Evolutionary conservation across 2,888 invertebrate species (phyloP).

Genomic region (Apoda limacodes): DNA sequence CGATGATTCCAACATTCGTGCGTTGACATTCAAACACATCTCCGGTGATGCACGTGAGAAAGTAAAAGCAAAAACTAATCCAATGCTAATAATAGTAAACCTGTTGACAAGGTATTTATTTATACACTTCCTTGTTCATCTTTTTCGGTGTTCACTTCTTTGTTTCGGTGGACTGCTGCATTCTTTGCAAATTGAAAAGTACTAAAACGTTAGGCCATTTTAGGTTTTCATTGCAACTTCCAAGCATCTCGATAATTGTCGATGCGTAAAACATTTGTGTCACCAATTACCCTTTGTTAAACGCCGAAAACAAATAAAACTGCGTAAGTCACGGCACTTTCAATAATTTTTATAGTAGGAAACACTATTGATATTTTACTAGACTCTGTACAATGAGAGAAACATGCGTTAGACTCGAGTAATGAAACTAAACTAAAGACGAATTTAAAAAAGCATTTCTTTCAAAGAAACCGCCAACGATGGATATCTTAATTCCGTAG

Average conservation of each 20-base stretch:
- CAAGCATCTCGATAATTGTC: slow-evolving; percentile 22
- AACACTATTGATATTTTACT: too few species aligned
- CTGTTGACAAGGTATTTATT: too few species aligned
- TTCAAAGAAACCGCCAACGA: slow-evolving; percentile 49
- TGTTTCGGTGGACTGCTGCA: neutral
- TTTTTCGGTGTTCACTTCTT: too few species aligned
- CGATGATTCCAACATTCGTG: slow-evolving; percentile 60
- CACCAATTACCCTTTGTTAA: slow-evolving; percentile 51
- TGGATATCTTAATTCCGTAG: slow-evolving; percentile 63
- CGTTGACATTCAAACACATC: slow-evolving; percentile 49
- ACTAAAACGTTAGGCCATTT: slow-evolving; percentile 2
- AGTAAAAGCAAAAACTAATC: slow-evolving; percentile 41
- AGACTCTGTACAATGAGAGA: too few species aligned
- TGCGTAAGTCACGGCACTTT: slow-evolving; percentile 50
- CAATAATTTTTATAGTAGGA: slow-evolving; percentile 31
- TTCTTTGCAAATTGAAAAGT: neutral
- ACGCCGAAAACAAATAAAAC: slow-evolving; percentile 38
- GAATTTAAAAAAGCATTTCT: slow-evolving; percentile 26
- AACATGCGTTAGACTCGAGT: slow-evolving; percentile 44
- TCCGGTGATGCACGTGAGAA: slow-evolving; percentile 57
- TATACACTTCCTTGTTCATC: too few species aligned
- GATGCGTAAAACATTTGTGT: slow-evolving; percentile 40
- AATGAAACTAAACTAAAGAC: slow-evolving; percentile 38
- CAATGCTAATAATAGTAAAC: too few species aligned
- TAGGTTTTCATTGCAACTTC: slow-evolving; percentile 21